Evolutionary conservation across 2,113 vertebrate genomes (phyloP).

Genomic region (Etia nguti): DNA sequence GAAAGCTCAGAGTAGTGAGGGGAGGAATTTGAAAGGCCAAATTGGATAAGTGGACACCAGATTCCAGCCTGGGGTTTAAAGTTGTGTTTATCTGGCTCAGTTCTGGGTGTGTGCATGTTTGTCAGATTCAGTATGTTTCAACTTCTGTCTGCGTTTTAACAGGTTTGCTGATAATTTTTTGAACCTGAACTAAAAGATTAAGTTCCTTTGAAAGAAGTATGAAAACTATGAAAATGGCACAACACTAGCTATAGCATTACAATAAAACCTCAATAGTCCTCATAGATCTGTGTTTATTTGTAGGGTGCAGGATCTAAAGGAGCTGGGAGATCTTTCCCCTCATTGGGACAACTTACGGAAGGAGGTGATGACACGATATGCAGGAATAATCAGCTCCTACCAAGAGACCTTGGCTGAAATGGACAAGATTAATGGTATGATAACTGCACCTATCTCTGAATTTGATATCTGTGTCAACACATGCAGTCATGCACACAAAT

Average conservation of each 20-base stretch:
- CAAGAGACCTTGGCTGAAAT: slow-evolving; percentile 90
- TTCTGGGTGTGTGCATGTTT: not conserved
- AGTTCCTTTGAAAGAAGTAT: not conserved
- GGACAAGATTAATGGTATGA: slow-evolving; percentile 84
- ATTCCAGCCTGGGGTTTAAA: not conserved
- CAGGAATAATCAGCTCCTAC: slow-evolving; percentile 86
- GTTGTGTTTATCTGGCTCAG: slow-evolving; percentile 12
- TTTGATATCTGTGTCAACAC: not conserved
- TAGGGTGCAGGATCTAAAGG: slow-evolving; percentile 91
- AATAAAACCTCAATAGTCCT: not conserved
- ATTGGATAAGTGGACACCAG: slow-evolving; percentile 9
- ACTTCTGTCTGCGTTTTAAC: not conserved
- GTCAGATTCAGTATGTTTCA: not conserved
- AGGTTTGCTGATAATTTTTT: not conserved
- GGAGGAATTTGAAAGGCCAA: slow-evolving; percentile 5
- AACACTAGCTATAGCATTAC: not conserved
- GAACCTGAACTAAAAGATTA: not conserved
- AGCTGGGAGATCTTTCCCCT: slow-evolving; percentile 93
- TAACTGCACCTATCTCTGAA: not conserved
- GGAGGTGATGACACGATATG: slow-evolving; percentile 89
- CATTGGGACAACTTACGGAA: slow-evolving; percentile 96
- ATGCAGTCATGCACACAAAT: not conserved
- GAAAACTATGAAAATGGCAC: not conserved
- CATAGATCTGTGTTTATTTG: slow-evolving; percentile 14
- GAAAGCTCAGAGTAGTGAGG: not conserved